Conservation (phyloP, 2,113 vertebrate species). For the Cariama cristata region DNA sequence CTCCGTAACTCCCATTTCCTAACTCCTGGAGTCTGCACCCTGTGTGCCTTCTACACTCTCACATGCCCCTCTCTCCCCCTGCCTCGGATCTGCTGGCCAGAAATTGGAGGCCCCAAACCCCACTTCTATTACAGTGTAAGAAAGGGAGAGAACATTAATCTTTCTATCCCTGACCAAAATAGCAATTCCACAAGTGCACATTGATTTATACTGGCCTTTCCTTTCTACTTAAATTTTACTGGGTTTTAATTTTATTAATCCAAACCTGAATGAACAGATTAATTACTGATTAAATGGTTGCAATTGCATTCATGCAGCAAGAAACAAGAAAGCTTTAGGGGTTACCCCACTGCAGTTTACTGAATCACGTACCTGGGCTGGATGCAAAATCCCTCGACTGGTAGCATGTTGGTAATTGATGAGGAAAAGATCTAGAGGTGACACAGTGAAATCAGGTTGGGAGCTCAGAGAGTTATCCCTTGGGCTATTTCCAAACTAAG, state of each 20-base stretch:
- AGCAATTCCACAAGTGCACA: neutral
- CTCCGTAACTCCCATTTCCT: conserved; percentile 63
- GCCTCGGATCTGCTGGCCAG: neutral
- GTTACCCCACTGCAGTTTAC: neutral
- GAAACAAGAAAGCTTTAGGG: neutral
- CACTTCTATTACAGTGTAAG: neutral
- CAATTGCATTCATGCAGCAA: neutral
- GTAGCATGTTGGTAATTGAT: conserved; percentile 60
- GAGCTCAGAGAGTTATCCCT: conserved; percentile 73
- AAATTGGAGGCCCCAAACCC: neutral
- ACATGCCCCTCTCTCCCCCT: neutral
- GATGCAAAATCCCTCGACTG: conserved; percentile 21
- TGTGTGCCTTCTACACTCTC: conserved; percentile 40
- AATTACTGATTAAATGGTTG: neutral
- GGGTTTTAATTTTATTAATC: neutral
- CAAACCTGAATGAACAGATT: neutral
- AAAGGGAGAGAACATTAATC: neutral
- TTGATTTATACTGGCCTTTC: neutral
- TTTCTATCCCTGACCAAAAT: neutral
- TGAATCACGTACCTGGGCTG: conserved; percentile 40
- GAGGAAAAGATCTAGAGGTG: conserved; percentile 62
- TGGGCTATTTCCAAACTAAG: conserved; percentile 75
- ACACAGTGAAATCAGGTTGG: conserved; percentile 61
- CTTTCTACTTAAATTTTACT: neutral
- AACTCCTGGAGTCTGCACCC: conserved; percentile 56